A percentile compares a stretch with the other conserved stretches of the same genome.
Evolutionary conservation across 2,113 vertebrate genomes (phyloP).

Genomic region (Hypocryptadius cinnamomeus): DNA sequence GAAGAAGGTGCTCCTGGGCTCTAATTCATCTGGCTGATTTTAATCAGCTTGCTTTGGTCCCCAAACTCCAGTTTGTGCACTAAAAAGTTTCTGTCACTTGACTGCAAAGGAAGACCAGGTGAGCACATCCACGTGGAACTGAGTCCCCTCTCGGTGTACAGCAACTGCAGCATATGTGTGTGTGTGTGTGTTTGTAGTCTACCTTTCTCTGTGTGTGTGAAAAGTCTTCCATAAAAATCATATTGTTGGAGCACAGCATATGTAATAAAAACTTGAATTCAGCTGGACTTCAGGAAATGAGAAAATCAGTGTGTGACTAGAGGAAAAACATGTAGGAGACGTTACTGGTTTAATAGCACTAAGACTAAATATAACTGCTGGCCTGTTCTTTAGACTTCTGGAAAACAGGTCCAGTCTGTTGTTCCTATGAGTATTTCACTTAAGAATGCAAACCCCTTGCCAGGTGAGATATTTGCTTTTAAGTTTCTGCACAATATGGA

Average conservation of each 20-base stretch:
- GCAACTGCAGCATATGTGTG: background rate
- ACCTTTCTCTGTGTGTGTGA: background rate
- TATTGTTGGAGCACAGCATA: background rate
- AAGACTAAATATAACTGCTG: slow-evolving; percentile 9
- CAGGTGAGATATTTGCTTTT: slow-evolving; percentile 19
- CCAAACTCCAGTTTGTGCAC: background rate
- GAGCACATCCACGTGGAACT: background rate
- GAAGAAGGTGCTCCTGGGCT: background rate
- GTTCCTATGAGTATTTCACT: slow-evolving; percentile 17
- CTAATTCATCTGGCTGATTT: background rate
- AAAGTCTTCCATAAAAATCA: background rate
- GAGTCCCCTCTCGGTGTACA: background rate
- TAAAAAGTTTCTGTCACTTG: background rate
- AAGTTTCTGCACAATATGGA: background rate
- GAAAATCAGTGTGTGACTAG: background rate
- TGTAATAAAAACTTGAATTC: background rate
- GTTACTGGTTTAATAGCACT: background rate
- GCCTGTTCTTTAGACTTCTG: background rate
- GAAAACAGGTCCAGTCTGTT: background rate
- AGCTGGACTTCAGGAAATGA: slow-evolving; percentile 36
- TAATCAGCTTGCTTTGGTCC: background rate
- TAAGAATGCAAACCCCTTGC: slow-evolving; percentile 32
- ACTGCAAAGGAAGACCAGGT: background rate
- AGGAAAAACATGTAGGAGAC: background rate
- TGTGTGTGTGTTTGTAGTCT: background rate